Percentiles rank a stretch among this genome's conserved stretches.
Conservation (phyloP, 2,113 vertebrate genomes). For the Anoplopoma fimbria region DNA sequence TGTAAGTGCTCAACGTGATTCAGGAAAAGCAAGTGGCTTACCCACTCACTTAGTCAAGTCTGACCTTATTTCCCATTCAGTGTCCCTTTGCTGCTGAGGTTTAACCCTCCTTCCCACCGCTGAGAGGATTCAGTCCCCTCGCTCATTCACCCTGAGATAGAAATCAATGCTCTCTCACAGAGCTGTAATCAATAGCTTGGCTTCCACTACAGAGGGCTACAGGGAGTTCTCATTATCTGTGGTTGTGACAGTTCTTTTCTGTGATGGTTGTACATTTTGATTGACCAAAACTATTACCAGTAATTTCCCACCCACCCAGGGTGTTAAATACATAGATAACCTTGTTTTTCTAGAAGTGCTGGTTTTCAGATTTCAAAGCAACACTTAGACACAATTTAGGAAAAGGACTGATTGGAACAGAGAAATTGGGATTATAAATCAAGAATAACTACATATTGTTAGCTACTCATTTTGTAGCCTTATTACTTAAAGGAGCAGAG, state of each 20-base stretch:
- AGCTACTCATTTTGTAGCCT: neutral
- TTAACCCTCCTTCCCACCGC: conserved; percentile 36
- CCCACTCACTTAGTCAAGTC: conserved; percentile 40
- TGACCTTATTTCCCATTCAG: conserved; percentile 53
- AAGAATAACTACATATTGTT: neutral
- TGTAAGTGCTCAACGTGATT: conserved; percentile 22
- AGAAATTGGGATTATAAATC: neutral
- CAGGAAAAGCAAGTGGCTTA: conserved; percentile 33
- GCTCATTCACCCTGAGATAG: conserved; percentile 58
- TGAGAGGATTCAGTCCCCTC: conserved; percentile 57
- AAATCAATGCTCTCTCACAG: conserved; percentile 71
- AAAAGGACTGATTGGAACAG: neutral
- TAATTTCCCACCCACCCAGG: conserved; percentile 17
- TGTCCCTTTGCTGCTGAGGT: conserved; percentile 44
- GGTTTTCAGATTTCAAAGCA: conserved; percentile 12
- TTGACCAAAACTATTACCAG: conserved; percentile 36
- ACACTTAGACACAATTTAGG: neutral
- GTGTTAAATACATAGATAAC: conserved; percentile 6
- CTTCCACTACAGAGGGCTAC: conserved; percentile 41
- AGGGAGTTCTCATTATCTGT: conserved; percentile 54
- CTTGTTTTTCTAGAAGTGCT: neutral
- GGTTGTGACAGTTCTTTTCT: conserved; percentile 35
- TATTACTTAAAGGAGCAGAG: neutral
- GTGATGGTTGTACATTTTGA: conserved; percentile 35
- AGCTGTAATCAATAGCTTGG: conserved; percentile 64